Evolutionary conservation across 2,113 vertebrate genomes (phyloP).

Genomic region (Todiramphus saurophagus): DNA sequence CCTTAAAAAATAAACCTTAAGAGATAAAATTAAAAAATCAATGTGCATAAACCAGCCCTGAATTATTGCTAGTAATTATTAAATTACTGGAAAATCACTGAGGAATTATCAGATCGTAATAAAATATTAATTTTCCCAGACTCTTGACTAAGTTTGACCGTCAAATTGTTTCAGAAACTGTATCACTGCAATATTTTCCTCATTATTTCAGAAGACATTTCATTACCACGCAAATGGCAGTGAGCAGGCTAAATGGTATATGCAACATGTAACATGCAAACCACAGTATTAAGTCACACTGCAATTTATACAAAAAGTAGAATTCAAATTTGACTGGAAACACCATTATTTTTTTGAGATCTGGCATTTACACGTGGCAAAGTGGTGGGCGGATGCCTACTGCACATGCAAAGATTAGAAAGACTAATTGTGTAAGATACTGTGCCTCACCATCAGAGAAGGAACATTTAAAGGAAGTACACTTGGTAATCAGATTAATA

Average conservation of each 20-base stretch:
- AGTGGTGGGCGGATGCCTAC: neutral
- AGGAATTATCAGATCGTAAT: neutral
- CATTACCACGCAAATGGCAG: conserved; percentile 13
- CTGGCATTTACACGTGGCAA: neutral
- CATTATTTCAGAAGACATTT: neutral
- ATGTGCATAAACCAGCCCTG: neutral
- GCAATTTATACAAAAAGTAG: neutral
- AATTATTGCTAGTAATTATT: neutral
- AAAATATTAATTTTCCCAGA: neutral
- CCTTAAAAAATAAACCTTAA: neutral
- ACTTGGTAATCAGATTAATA: neutral
- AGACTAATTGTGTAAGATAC: neutral
- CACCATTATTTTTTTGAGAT: neutral
- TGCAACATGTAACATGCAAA: neutral
- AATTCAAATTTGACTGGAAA: neutral
- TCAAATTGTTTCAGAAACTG: neutral
- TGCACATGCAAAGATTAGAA: neutral
- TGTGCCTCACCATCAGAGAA: neutral
- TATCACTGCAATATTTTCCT: neutral
- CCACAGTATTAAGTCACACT: neutral
- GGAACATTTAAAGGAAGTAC: neutral
- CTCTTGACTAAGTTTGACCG: neutral
- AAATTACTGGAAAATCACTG: neutral
- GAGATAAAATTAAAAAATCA: neutral
- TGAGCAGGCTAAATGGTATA: neutral